Evolutionary conservation across 2,113 vertebrate species (phyloP).

Genomic region (Cyprinus carpio): DNA sequence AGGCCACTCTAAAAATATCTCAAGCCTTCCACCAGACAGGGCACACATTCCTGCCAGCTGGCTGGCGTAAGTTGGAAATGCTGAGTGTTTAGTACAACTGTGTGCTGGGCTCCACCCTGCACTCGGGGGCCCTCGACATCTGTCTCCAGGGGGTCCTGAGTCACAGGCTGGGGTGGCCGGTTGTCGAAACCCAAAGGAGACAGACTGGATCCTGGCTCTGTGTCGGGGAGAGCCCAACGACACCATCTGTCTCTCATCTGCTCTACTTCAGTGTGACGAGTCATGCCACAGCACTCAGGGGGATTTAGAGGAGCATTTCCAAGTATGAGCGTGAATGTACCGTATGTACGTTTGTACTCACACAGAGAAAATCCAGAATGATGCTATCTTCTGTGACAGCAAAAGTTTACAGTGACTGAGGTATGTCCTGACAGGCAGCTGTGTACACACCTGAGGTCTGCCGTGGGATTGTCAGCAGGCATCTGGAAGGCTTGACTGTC

Average conservation of each 20-base stretch:
- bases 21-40: slow-evolving; percentile 50
- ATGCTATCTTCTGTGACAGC: slow-evolving; percentile 21
- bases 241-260: slow-evolving; percentile 67
- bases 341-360: slow-evolving; percentile 30
- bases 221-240: slow-evolving; percentile 37
- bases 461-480: slow-evolving; percentile 38
- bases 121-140: neutral
- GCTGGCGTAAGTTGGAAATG: slow-evolving; percentile 33
- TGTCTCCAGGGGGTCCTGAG: slow-evolving; percentile 26
- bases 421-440: slow-evolving; percentile 43
- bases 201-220: slow-evolving; percentile 28
- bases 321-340: slow-evolving; percentile 7
- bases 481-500: slow-evolving; percentile 37
- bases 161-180: slow-evolving; percentile 19
- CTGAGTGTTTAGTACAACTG: neutral
- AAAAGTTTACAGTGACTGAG: slow-evolving; percentile 12
- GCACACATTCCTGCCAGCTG: slow-evolving; percentile 49
- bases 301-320: slow-evolving; percentile 3
- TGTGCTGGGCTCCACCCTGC: slow-evolving; percentile 2
- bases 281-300: neutral
- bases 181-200: slow-evolving; percentile 13
- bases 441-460: slow-evolving; percentile 50
- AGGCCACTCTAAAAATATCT: slow-evolving; percentile 63
- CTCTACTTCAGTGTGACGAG: slow-evolving; percentile 46
- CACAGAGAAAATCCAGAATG: slow-evolving; percentile 6